Evolutionary conservation across 2,113 vertebrate genomes (phyloP).

Genomic region (Odocoileus hemionus): DNA sequence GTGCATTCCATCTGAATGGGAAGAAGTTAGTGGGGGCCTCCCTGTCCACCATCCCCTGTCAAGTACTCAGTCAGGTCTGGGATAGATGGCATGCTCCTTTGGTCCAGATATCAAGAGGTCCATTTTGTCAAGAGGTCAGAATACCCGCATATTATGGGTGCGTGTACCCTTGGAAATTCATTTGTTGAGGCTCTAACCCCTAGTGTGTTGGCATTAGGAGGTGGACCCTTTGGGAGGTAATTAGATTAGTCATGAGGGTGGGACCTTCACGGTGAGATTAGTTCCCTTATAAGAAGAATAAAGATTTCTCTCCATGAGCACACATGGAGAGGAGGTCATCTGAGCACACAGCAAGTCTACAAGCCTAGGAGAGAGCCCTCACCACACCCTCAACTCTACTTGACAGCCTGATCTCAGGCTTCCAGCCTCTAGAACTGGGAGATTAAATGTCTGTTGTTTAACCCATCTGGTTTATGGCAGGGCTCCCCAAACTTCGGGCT

Average conservation of each 20-base stretch:
- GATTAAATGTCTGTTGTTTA: neutral
- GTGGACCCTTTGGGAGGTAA: neutral
- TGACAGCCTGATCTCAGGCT: neutral
- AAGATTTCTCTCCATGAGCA: neutral
- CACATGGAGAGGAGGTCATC: neutral
- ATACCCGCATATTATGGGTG: neutral
- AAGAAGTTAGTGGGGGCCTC: neutral
- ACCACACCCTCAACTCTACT: accelerated
- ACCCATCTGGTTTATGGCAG: neutral
- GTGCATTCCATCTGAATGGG: neutral
- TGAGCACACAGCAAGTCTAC: neutral
- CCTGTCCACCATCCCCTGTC: neutral
- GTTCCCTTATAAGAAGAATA: neutral
- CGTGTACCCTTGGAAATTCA: neutral
- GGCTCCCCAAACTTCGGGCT: neutral
- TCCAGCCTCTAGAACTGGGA: neutral
- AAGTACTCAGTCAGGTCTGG: neutral
- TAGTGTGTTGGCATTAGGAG: neutral
- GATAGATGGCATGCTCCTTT: neutral
- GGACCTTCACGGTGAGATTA: neutral
- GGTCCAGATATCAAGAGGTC: neutral
- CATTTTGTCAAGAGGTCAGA: neutral
- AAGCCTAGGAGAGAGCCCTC: neutral
- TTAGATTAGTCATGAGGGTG: neutral
- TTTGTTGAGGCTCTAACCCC: neutral